phyloP scores from a whole-genome alignment of 2,888 invertebrate species.

The Ptychoptera contaminata region DNA sequence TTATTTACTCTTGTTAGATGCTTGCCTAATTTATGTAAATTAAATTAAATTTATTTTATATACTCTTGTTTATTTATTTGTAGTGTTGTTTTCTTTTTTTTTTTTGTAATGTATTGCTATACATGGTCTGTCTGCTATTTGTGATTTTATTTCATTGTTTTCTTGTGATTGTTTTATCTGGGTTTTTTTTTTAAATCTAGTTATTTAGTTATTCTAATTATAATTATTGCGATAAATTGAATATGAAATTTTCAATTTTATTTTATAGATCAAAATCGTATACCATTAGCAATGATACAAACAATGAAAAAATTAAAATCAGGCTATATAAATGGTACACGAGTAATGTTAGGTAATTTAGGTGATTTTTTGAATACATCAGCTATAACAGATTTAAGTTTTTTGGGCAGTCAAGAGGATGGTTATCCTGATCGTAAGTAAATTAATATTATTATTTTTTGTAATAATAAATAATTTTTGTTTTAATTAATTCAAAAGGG shows the following conservation, averaged over 20 bases:
- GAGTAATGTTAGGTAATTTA: slow-evolving; percentile 88
- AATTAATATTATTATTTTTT: slow-evolving; percentile 2
- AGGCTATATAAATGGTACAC: slow-evolving; percentile 96
- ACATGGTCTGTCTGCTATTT: no score
- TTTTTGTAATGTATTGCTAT: no score
- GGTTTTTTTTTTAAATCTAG: no score
- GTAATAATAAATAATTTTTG: neutral
- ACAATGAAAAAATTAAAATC: slow-evolving; percentile 97
- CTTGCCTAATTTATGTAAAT: no score
- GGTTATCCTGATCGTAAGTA: slow-evolving; percentile 72
- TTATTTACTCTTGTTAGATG: no score
- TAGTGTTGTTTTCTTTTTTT: no score
- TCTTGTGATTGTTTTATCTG: no score
- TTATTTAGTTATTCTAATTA: neutral
- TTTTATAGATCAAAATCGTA: slow-evolving; percentile 69
- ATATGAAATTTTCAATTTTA: neutral
- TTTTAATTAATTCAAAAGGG: slow-evolving; percentile 30
- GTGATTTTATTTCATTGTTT: no score
- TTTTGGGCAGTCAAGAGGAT: slow-evolving; percentile 83
- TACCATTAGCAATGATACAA: slow-evolving; percentile 87
- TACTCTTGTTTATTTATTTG: no score
- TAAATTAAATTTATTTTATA: no score
- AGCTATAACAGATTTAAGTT: slow-evolving; percentile 92
- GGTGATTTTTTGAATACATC: slow-evolving; percentile 94
- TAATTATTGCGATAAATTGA: neutral